Base-by-base conservation (phyloP, 2,888 invertebrate genomes). In the Rhagonycha lutea region DNA sequence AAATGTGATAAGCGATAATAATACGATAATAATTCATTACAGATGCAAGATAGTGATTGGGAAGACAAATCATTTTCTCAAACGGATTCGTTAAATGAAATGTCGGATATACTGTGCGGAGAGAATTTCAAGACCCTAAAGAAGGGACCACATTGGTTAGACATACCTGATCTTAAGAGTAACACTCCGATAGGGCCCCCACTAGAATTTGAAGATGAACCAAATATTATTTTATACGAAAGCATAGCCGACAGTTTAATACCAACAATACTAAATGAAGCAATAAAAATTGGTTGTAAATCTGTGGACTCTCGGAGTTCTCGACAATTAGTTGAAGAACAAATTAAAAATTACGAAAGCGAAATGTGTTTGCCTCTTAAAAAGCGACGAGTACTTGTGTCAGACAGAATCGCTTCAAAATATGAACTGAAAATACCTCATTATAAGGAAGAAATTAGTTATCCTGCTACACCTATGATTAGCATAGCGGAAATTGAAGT, bases 81-180 rank as follows among this genome's bases (percentile, higher is more conserved):
- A 85, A 92, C 92, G 83, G 94, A 94, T 87, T 94, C 94, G 11
- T 89, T 94, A 82, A 95, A 94, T 86, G 92, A 93, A 74, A 88
- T 87, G 87, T 94, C 94, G 7, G 95, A 95, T 86, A 91, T 91
- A 18, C 94, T 95, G 92, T 93, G 94, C 82, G 93, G 93, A 12
- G 94, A 94, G 86, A 94, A 94, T 87, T 95, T 95, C 85, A 95
- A 94, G 85, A 95, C 95, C 2, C 89, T 95, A 79, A 95, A 95
- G 85, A 95, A 95, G 87, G 94, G 94, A 24, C 94, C 94, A 10
- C 88, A 89, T 72, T 90, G 90, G 89, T 87, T 86, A 23, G 90
- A 90, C 77, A 81, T 88, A 26, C 85, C 88, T 24, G 85, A 87
- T 9, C 90, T 91, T 77, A 92, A 92, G 70, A 90, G 90, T 81